phyloP scores from a whole-genome alignment of 64 coral and sea anemone genomes.

The Hydrozoanthus tunicans region DNA sequence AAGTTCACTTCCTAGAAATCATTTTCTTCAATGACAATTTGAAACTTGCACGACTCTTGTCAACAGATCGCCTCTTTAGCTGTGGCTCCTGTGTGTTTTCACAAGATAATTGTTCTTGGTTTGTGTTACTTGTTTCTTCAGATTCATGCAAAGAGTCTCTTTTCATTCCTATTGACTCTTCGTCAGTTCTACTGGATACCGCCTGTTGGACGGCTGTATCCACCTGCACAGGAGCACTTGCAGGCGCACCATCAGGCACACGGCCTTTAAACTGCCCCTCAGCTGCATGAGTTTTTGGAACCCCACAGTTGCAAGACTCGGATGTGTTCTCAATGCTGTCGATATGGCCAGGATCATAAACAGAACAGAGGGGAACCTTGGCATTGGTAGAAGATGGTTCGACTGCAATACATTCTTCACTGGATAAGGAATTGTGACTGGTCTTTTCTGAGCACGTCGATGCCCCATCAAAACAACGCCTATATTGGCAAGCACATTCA shows the following conservation, averaged over 20 bases:
- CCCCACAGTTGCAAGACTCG: slow-evolving; percentile 29
- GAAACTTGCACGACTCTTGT: slow-evolving; percentile 49
- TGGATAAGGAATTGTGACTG: slow-evolving; percentile 12
- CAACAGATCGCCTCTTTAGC: slow-evolving; percentile 20
- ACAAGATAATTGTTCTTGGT: background rate
- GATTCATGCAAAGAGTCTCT: background rate
- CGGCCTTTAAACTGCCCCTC: slow-evolving; percentile 14
- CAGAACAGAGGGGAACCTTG: slow-evolving; percentile 11
- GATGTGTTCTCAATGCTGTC: slow-evolving; percentile 1
- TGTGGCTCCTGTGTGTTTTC: background rate
- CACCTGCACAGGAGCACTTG: background rate
- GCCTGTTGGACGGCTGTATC: background rate
- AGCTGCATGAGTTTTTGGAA: background rate
- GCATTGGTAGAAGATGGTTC: background rate
- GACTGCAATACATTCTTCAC: background rate
- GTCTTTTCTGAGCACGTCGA: background rate
- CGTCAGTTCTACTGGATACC: background rate
- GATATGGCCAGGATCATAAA: background rate
- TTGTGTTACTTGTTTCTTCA: background rate
- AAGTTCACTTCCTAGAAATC: slow-evolving; percentile 42
- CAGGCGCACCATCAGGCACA: slow-evolving; percentile 50
- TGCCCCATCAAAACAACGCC: background rate
- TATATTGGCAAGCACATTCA: slow-evolving; percentile 15
- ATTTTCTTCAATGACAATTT: slow-evolving; percentile 34
- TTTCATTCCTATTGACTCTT: background rate